Evolutionary conservation across 2,888 invertebrate species (phyloP).

Genomic region (Cheilosia soror): DNA sequence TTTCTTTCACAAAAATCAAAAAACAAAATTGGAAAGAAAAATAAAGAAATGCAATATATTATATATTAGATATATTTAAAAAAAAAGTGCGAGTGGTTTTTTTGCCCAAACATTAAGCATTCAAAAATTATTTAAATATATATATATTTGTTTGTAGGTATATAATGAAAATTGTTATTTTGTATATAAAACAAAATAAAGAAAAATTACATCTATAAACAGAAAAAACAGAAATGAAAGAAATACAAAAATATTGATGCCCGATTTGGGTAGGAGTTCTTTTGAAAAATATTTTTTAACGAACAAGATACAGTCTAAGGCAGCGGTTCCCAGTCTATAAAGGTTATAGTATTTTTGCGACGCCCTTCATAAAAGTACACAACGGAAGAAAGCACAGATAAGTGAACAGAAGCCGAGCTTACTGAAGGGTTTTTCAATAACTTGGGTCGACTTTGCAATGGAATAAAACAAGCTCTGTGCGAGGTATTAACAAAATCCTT

Average conservation of each 20-base stretch:
- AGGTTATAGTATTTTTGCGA: too few relatives aligned
- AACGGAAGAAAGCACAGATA: too few relatives aligned
- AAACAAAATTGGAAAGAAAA: constrained; percentile 25
- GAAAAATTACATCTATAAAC: neutral
- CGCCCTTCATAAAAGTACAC: too few relatives aligned
- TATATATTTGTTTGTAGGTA: constrained; percentile 34
- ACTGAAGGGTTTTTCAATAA: too few relatives aligned
- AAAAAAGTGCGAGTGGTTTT: constrained; percentile 71
- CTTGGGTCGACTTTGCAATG: too few relatives aligned
- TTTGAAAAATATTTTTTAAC: too few relatives aligned
- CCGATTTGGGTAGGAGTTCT: neutral
- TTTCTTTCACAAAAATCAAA: constrained; percentile 54
- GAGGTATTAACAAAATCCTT: too few relatives aligned
- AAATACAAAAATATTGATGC: neutral
- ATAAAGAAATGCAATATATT: constrained; percentile 36
- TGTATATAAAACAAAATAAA: neutral
- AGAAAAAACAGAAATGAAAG: neutral
- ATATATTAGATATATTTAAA: neutral
- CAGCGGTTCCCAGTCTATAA: too few relatives aligned
- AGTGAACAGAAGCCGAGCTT: too few relatives aligned
- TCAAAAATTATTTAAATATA: constrained; percentile 69
- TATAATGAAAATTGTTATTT: constrained; percentile 18
- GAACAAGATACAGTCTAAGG: too few relatives aligned
- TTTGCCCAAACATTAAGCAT: constrained; percentile 71
- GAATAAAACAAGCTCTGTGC: too few relatives aligned